Base-by-base conservation (phyloP, 2,888 invertebrate species). In the Parapristionchus giblindavisi region DNA sequence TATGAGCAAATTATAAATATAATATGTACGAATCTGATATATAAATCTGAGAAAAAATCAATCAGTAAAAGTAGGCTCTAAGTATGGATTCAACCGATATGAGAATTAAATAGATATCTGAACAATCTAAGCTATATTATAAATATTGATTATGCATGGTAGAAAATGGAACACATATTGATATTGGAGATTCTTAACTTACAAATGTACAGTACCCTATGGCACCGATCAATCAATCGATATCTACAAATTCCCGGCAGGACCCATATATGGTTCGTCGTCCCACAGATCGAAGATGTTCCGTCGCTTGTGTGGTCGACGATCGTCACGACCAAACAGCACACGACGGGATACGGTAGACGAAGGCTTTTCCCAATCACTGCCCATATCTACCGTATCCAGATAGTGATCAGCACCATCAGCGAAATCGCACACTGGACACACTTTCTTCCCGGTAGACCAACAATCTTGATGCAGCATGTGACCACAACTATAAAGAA, bases 401-500 rank as follows among this genome's bases (percentile, higher is more conserved):
- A 43, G 65, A 43, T 65, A 17, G 21, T 63, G n/a, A 21, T 34
- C 36, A 38, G n/a, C 1, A 24, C 36, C n/a, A 11, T 34, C 63
- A 40, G 36, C 32, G 2, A 6, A 21, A 34, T 11, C 58, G 29
- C 72, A 72, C 29, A 60, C 24, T 6, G 72, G 61, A 24, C 75
- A 75, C 43, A 34, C n/a, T 27, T 68, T 68, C 51, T 51, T 48
- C 6, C 34, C 27, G 24, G 34, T 27, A 4, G 29, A 14, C 63
- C 74, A 34, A 52, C 79, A 79, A 34, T 79, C 79, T 24, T 79
- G 40, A 38, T 79, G 79, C 27, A 75, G 66, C 73, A 79, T 40
- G 74, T 79, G 79, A n/a, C 77, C 77, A 34, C 78, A 79, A n/a
- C 78, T 79, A 66, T 27, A 74, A 77, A 27, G 61, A 73, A 75